Evolutionary conservation across 2,888 invertebrate genomes (phyloP), one percentile per base, ranked within the genome.

Genomic region (Volucella bombylans): DNA sequence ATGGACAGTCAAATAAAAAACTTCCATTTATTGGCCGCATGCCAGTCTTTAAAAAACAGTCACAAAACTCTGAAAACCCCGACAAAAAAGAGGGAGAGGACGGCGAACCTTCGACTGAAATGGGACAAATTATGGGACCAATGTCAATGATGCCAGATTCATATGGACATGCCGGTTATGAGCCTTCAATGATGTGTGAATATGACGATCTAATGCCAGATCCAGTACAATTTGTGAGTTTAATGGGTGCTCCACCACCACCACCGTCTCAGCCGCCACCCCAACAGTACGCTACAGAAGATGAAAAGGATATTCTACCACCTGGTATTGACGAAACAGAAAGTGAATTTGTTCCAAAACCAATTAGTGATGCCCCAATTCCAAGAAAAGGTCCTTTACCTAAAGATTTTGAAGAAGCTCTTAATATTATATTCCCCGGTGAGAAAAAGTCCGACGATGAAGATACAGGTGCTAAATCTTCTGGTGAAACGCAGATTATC

Each of bases 21-120:
- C 92, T 96, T 89, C 96, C 96, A 0, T 96, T 97, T 88, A 97
- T 97, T 86, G 97, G 97, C 86, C 94, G 96, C 90, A 95, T 97
- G 95, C 97, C 97, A 0, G 93, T 97, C 11, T 96, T 95, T 23
- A 93, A 93, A 79, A 93, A 93, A 68, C 92, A 92, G 39, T 88
- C 92, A 0, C 74, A 85, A 72, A 81, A 54, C 55, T 81, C 57
- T 12, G 78, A 83, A 49, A 85, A 62, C 8, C 4, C 23, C 0
- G 80, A 85, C 15, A 80, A 73, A 15, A 87, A 87, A 52, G 86
- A 86, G 0, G 77, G 43, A 2, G 86, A 85, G 14, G 79, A 73
- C 14, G 52, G 59, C 87, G 88, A 61, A 87, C 81, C 39, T 76
- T 38, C 87, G 85, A 23, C 83, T 76, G 23, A 82, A 47, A 15